Base-by-base conservation (phyloP, 2,113 vertebrate genomes). In the Centropus unirufus region DNA sequence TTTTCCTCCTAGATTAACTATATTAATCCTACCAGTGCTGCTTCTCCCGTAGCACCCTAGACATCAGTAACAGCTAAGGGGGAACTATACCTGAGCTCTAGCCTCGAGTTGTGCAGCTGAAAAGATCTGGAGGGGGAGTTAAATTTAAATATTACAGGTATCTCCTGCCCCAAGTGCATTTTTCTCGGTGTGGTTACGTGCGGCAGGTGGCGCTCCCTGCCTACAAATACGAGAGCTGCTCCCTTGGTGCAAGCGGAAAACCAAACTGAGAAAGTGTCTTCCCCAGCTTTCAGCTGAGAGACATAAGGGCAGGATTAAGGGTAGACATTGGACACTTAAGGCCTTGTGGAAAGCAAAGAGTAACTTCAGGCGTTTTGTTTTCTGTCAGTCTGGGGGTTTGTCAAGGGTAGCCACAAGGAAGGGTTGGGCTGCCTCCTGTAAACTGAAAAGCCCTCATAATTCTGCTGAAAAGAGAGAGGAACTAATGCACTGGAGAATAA, bases 101-200 rank as follows among this genome's bases (percentile, higher is more conserved):
- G 10, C 11, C 15, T 57, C 14, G 4, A 29, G 34, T 1, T 36
- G 36, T 84, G 62, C 23, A 22, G 27, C 34, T 77, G 59, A 23
- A 42, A 89, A 79, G n/a, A 12, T 6, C 16, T 11, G 46, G 11
- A 34, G 9, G 11, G 3, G 34, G 39, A 12, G 12, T 12, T 20
- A 36, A 68, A 52, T 36, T 12, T 5, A 22, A 61, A 3, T 5
- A 7, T 8, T 11, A 6, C 8, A 8, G 19, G 14, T 7, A 26
- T 20, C 14, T 61, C 11, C 58, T 4, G 58, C 18, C 26, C 54
- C 23, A 9, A 4, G 3, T 54, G 11, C 20, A 8, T 6, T 66
- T 3, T 4, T 36, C 68, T 19, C 22, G 0, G 19, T 0, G 58
- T 1, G 26, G 14, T 8, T 8, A 2, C 24, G 55, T 5, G 4